Evolutionary conservation across 2,797 vertebrate species (phyloP).

Genomic region (Semotilus atromaculatus): DNA sequence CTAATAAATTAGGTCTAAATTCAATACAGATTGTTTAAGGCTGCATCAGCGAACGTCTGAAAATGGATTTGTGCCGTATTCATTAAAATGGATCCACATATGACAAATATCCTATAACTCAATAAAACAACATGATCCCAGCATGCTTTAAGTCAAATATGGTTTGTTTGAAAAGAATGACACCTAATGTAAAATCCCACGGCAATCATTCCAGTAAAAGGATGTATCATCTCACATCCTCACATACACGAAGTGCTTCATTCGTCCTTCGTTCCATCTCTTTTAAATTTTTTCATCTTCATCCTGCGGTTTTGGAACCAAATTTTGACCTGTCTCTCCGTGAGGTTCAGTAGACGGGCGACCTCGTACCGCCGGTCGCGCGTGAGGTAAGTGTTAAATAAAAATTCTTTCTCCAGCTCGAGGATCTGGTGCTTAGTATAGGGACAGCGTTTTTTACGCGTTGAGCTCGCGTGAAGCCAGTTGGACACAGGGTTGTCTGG

Average conservation of each 20-base stretch:
- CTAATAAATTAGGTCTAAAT: background rate
- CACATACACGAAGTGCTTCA: constrained; percentile 17
- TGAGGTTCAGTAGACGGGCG: constrained; percentile 90
- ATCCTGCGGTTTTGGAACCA: constrained; percentile 99
- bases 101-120: background rate
- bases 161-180: constrained; percentile 18
- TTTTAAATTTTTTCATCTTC: constrained; percentile 99
- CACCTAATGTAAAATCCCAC: background rate
- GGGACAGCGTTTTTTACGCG: constrained; percentile 94
- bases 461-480: constrained; percentile 96
- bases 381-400: constrained; percentile 98
- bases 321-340: constrained; percentile 98
- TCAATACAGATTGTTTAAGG: background rate
- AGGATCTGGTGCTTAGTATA: constrained; percentile 96
- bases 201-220: constrained; percentile 1
- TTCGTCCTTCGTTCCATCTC: constrained; percentile 87
- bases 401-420: constrained; percentile 97
- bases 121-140: constrained; percentile 13
- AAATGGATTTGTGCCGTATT: constrained; percentile 23
- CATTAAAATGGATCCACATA: constrained; percentile 5
- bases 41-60: background rate
- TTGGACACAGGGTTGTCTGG: constrained; percentile 93
- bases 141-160: constrained; percentile 42
- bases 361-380: constrained; percentile 96
- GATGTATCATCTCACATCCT: constrained; percentile 15